Evolutionary conservation across 2,113 vertebrate species (phyloP).

Genomic region (Xiphophorus maculatus): DNA sequence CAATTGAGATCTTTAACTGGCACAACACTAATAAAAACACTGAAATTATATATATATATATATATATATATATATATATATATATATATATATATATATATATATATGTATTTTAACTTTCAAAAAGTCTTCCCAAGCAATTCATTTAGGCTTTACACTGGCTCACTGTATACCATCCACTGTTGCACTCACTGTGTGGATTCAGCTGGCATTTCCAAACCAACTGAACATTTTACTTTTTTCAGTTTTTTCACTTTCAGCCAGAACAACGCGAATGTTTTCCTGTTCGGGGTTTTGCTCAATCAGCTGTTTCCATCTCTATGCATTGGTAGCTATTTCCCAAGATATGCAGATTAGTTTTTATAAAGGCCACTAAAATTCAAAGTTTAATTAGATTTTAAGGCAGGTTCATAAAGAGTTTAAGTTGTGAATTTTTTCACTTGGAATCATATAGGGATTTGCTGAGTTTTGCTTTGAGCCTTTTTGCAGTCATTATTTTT

Average conservation of each 20-base stretch:
- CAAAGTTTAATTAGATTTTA: no score
- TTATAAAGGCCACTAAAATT: background rate
- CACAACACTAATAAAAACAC: background rate
- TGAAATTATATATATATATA: no score
- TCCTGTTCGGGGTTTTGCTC: background rate
- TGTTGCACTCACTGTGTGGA: background rate
- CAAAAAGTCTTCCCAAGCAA: constrained; percentile 3
- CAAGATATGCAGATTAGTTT: background rate
- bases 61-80: no score
- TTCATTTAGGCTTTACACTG: background rate
- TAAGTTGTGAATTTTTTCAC: no score
- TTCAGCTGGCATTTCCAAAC: constrained; percentile 8
- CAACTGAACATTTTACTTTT: background rate
- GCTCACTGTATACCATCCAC: background rate
- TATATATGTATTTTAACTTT: background rate
- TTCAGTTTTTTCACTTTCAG: background rate
- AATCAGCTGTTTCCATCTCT: constrained; percentile 12
- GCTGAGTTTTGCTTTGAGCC: background rate
- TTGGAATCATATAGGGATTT: no score
- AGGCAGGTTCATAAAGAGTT: no score
- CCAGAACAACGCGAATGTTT: background rate
- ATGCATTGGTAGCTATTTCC: background rate
- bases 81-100: no score
- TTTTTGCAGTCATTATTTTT: no score
- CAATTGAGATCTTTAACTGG: no score